Evolutionary conservation across 2,797 vertebrate species (phyloP).

Genomic region (Lepilemur ruficaudatus): DNA sequence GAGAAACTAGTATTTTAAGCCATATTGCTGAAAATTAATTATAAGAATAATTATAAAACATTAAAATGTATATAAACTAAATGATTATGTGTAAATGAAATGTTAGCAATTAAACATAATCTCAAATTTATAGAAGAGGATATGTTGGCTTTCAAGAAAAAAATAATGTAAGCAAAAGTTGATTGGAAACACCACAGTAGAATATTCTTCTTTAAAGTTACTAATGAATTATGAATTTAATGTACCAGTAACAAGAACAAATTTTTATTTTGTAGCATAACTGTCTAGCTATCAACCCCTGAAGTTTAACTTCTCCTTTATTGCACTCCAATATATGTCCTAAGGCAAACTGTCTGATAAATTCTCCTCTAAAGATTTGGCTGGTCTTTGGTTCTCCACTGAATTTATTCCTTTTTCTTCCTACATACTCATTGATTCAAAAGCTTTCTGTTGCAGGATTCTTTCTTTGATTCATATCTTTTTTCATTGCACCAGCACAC

Average conservation of each 20-base stretch:
- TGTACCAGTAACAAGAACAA: conserved; percentile 40
- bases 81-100: background rate
- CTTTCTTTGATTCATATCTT: conserved; percentile 62
- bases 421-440: conserved; percentile 20
- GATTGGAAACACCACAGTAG: conserved; percentile 14
- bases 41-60: background rate
- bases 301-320: conserved; percentile 56
- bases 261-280: conserved; percentile 61
- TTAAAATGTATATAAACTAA: conserved; percentile 1
- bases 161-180: conserved; percentile 52
- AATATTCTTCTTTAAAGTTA: conserved; percentile 52
- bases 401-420: conserved; percentile 24
- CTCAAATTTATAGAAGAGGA: conserved; percentile 21
- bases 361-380: conserved; percentile 60
- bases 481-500: conserved; percentile 37
- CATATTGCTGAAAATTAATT: background rate
- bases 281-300: conserved; percentile 24
- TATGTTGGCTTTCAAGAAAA: conserved; percentile 28
- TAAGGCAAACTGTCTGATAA: conserved; percentile 70
- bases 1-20: background rate
- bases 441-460: conserved; percentile 51
- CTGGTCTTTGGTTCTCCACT: conserved; percentile 57
- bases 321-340: conserved; percentile 41
- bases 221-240: conserved; percentile 63
- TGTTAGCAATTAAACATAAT: conserved; percentile 46